Percentiles rank a stretch among this genome's conserved stretches.
Conservation (phyloP, 2,113 vertebrate species). For the Centropus unirufus region DNA sequence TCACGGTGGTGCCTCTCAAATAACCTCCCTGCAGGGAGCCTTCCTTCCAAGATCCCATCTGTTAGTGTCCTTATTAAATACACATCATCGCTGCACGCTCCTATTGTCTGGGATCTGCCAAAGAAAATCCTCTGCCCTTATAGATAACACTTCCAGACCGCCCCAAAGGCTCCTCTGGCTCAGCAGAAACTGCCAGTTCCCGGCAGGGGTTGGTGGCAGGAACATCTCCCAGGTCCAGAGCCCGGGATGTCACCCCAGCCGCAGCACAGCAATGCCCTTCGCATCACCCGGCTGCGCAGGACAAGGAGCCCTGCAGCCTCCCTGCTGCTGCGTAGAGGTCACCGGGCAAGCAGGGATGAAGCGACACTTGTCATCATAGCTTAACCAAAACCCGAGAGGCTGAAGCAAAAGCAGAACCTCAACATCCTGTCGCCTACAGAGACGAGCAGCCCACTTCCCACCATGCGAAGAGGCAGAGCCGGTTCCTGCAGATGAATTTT, state of each 20-base stretch:
- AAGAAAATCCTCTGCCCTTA: neutral
- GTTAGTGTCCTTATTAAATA: neutral
- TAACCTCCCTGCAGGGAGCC: constrained; percentile 19
- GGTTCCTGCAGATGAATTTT: constrained; percentile 46
- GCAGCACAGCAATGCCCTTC: fast-evolving
- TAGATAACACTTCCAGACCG: neutral
- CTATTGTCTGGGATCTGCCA: neutral
- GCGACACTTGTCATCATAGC: fast-evolving
- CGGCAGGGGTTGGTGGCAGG: fast-evolving
- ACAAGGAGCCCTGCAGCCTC: neutral
- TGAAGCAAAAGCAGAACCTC: constrained; percentile 17
- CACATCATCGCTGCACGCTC: neutral
- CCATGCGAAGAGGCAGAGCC: neutral
- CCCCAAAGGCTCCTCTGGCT: neutral
- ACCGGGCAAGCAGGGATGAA: fast-evolving
- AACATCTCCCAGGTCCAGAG: fast-evolving
- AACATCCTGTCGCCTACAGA: constrained; percentile 7
- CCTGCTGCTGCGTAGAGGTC: fast-evolving
- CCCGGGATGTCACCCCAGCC: fast-evolving
- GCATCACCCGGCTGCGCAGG: fast-evolving
- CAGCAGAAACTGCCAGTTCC: neutral
- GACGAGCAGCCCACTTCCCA: neutral
- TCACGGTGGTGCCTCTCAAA: neutral
- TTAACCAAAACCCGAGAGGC: neutral
- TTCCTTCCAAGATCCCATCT: constrained; percentile 7